Base-by-base conservation (phyloP, 2,113 vertebrate genomes). In the Planiliza haematocheilus region DNA sequence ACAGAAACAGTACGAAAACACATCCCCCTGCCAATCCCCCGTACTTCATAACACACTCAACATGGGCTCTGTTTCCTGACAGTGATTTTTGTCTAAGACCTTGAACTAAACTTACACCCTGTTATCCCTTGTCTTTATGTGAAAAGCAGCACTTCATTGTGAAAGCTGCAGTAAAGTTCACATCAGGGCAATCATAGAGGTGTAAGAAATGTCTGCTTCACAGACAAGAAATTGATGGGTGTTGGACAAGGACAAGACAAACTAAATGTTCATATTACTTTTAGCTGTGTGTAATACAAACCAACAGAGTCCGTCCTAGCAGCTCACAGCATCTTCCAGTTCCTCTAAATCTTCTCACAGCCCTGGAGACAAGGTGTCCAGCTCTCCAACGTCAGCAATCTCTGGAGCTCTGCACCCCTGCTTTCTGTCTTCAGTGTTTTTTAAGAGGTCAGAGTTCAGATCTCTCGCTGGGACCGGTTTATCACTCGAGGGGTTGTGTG, bases 361-460 rank as follows among this genome's bases (percentile, higher is more conserved):
- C 24, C 56, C 43, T 4, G 41, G 7, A 59, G 49, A 66, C 61
- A 18, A 69, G 52, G 43, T 50, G 68, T 76, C 73, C 58, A 49
- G 53, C 38, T 53, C 4, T 38, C 62, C 21, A 41, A 76, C 67
- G 17, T 72, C 83, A 82, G 61, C 56, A 82, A 71, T 73, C 71
- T 83, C 50, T 53, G 43, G 70, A 69, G 68, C 66, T 70, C 66
- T 64, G 74, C 52, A 60, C 64, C 84, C 64, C 73, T 74, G 83
- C 55, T 77, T 83, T 85, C 79, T 70, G 74, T 88, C 83, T 59
- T 62, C 51, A 10, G 2, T 46, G 61, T 70, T 75, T 77, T 70
- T 61, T 17, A 71, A 53, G 43, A 75, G 90, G 90, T 88, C 86
- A 86, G 51, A 90, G 89, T 66, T 90, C 81, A 82, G 62, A 86